Percentiles rank a stretch among this genome's conserved stretches.
These are phyloP conservation scores for Keiferia lycopersicella DNA, from an alignment of 2,888 invertebrate species.

Conservation along the genomic window DNA sequence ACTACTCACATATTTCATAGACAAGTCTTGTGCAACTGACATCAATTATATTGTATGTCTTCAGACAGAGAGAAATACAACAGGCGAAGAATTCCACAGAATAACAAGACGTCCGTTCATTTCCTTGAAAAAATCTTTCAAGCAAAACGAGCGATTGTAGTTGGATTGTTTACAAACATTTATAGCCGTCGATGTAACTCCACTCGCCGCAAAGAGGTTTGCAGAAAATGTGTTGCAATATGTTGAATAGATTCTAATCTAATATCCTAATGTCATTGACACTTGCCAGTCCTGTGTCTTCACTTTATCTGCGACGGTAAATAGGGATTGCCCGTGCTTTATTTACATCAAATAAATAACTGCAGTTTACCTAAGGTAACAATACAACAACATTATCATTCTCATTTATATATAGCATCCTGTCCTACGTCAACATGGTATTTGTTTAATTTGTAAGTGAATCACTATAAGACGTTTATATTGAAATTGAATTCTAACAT, in stretches of 20 bases:
- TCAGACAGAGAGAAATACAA: not conserved
- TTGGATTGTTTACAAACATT: slow-evolving; percentile 60
- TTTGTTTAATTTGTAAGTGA: not conserved
- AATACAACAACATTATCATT: not conserved
- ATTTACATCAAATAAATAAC: slow-evolving; percentile 15
- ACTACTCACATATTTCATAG: not conserved
- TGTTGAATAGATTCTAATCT: not conserved
- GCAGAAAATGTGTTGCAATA: not conserved
- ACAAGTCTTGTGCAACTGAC: slow-evolving; percentile 10
- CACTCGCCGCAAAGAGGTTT: slow-evolving; percentile 27
- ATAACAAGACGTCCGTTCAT: slow-evolving; percentile 27
- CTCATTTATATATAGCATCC: not conserved
- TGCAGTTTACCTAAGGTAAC: slow-evolving; percentile 1
- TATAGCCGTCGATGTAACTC: slow-evolving; percentile 37
- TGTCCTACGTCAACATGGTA: not conserved
- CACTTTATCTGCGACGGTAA: slow-evolving; percentile 21
- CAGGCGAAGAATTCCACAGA: slow-evolving; percentile 1
- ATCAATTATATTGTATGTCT: not conserved
- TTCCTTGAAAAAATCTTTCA: slow-evolving; percentile 48
- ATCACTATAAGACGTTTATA: not conserved
- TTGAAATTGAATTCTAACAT: not conserved
- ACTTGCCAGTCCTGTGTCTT: slow-evolving; percentile 29
- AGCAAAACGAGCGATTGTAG: slow-evolving; percentile 49
- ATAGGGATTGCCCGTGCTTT: slow-evolving; percentile 9
- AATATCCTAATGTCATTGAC: slow-evolving; percentile 48